Conservation (phyloP, 2,888 invertebrate species). For the Hymenopus coronatus region DNA sequence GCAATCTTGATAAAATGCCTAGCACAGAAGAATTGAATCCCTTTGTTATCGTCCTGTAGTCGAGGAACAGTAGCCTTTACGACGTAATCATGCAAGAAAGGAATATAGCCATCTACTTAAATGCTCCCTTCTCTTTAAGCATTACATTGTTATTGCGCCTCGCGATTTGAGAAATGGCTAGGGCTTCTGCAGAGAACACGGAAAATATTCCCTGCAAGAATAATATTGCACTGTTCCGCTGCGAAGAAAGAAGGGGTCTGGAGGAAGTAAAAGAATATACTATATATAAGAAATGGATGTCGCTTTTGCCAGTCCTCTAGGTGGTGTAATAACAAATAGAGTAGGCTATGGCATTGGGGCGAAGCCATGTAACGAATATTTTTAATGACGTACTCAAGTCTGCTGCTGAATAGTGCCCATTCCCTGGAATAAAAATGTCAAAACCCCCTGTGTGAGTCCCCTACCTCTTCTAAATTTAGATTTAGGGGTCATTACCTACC, state of each 20-base stretch:
- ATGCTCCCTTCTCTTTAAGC: neutral
- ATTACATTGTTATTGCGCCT: neutral
- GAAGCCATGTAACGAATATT: neutral
- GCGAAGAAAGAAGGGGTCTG: neutral
- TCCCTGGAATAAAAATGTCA: neutral
- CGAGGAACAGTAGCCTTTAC: neutral
- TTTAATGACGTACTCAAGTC: neutral
- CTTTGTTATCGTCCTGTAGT: neutral
- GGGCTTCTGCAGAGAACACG: neutral
- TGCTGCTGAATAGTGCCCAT: neutral
- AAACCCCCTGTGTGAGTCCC: too few relatives aligned
- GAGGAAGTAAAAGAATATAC: neutral
- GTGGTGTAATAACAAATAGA: neutral
- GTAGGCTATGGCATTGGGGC: neutral
- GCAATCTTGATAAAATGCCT: neutral
- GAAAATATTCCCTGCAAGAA: neutral
- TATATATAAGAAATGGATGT: neutral
- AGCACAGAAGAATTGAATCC: neutral
- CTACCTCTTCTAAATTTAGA: neutral
- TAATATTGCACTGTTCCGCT: neutral
- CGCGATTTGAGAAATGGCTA: neutral
- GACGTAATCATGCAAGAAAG: neutral
- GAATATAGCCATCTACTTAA: neutral
- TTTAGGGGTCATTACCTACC: neutral
- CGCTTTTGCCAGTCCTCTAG: neutral